A percentile compares a stretch with the other conserved stretches of the same genome.
These are phyloP conservation scores for Xanthia icteritia DNA, from an alignment of 2,888 invertebrate genomes.

Conservation along the genomic window DNA sequence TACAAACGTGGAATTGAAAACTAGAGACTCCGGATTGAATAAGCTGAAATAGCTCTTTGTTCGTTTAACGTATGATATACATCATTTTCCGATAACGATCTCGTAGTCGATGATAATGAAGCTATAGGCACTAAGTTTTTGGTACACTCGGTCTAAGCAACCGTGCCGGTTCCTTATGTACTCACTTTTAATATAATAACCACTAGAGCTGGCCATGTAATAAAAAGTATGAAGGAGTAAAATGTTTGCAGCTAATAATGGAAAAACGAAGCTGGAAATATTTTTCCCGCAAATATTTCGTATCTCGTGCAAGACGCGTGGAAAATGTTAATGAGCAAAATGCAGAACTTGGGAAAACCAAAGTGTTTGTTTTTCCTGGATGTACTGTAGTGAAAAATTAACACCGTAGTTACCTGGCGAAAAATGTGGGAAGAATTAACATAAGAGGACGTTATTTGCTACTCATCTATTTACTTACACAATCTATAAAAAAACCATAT, in stretches of 20 bases:
- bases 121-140: neutral
- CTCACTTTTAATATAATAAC: slow-evolving; percentile 20
- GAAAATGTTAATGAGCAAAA: slow-evolving; percentile 30
- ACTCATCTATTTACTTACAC: too few relatives aligned
- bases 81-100: slow-evolving; percentile 15
- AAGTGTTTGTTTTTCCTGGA: neutral
- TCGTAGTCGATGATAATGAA: neutral
- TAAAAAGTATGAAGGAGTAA: slow-evolving; percentile 8
- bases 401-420: neutral
- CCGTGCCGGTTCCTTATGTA: slow-evolving; percentile 13
- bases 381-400: neutral
- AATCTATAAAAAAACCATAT: too few relatives aligned
- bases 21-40: neutral
- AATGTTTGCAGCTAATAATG: slow-evolving; percentile 20
- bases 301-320: slow-evolving; percentile 15
- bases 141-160: neutral
- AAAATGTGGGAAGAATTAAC: too few relatives aligned
- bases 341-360: neutral
- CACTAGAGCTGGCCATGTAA: neutral
- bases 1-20: slow-evolving; percentile 24
- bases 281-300: slow-evolving; percentile 27
- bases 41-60: slow-evolving; percentile 7
- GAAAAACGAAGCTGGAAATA: slow-evolving; percentile 34
- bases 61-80: neutral
- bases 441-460: too few relatives aligned